Evolutionary conservation across 2,113 vertebrate genomes (phyloP), one percentile per base, ranked within the genome.

Genomic region (Tetrao urogallus): DNA sequence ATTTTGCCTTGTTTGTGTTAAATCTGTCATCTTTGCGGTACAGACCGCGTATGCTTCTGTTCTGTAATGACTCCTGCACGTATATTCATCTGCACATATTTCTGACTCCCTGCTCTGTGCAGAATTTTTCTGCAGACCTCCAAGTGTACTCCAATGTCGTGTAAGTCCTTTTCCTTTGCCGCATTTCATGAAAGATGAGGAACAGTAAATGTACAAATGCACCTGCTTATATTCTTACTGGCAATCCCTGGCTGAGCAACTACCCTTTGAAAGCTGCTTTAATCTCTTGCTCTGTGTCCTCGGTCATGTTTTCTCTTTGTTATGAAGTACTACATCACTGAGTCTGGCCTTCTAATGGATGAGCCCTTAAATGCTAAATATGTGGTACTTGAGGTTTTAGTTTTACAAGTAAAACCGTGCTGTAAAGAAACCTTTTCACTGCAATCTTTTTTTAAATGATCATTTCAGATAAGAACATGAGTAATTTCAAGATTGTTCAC

Each of bases 291-390:
- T 36, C 47, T 74, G 67, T 80, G 86, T 93, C 75, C 63, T 89
- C 32, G 58, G 36, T 82, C 92, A 36, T 72, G 30, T 83, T 89
- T 94, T 73, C 72, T 79, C 52, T 48, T 73, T 81, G 34, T 56
- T 86, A 2, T 40, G n/a, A 90, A 83, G 76, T 71, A 56, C 22
- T 63, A 19, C 45, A 80, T 92, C 69, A 42, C 36, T 86, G 82
- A 84, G 71, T 81, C 76, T 77, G 69, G 66, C 70, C 95, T 80
- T 56, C 56, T 90, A 88, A 89, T 88, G 86, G 94, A 93, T 82
- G 63, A 85, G 34, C 76, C 94, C 83, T 90, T 78, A 88, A 28
- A 63, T 52, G 57, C 52, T 57, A 67, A 90, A 60, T 6, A 1
- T 74, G 72, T 88, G 67, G 25, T 83, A 82, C 79, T 77, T 67